A percentile compares a stretch with the other conserved stretches of the same genome.
Conservation (phyloP, 2,113 vertebrate species). For the Gymnorhina tibicen region DNA sequence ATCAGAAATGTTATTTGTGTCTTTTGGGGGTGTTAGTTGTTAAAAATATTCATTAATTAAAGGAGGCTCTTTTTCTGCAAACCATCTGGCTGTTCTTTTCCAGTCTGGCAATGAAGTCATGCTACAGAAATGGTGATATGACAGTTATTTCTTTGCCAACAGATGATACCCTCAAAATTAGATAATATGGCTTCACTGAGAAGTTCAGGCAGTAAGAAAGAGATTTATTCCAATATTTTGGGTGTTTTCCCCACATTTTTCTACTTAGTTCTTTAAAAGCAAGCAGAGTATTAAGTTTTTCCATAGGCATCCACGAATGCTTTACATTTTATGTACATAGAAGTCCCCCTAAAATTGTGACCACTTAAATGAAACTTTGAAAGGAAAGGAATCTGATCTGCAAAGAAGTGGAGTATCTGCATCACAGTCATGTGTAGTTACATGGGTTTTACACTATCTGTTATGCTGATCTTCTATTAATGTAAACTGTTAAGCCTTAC, state of each 20-base stretch:
- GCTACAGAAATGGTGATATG: conserved; percentile 1
- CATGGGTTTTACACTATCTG: not conserved
- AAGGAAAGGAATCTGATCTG: not conserved
- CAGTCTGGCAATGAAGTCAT: conserved; percentile 34
- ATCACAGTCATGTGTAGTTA: not conserved
- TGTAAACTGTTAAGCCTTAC: not conserved
- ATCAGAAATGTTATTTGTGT: conserved; percentile 14
- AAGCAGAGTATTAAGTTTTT: not conserved
- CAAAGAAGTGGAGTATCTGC: not conserved
- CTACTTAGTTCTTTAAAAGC: not conserved
- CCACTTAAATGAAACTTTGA: not conserved
- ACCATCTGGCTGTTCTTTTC: conserved; percentile 53
- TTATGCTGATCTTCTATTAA: not conserved
- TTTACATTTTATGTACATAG: not conserved
- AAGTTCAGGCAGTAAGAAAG: not conserved
- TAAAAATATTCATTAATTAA: conserved; percentile 31
- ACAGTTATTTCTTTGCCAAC: conserved; percentile 25
- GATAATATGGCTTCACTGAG: not conserved
- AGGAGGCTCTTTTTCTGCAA: not conserved
- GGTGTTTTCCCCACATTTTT: not conserved
- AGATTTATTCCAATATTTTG: not conserved
- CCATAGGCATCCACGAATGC: not conserved
- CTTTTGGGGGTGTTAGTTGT: not conserved
- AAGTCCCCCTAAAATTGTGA: not conserved
- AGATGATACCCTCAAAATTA: not conserved